Percentiles rank a stretch among this genome's conserved stretches.
Conservation (phyloP, 2,113 vertebrate genomes). For the Macquaria ambigua region DNA sequence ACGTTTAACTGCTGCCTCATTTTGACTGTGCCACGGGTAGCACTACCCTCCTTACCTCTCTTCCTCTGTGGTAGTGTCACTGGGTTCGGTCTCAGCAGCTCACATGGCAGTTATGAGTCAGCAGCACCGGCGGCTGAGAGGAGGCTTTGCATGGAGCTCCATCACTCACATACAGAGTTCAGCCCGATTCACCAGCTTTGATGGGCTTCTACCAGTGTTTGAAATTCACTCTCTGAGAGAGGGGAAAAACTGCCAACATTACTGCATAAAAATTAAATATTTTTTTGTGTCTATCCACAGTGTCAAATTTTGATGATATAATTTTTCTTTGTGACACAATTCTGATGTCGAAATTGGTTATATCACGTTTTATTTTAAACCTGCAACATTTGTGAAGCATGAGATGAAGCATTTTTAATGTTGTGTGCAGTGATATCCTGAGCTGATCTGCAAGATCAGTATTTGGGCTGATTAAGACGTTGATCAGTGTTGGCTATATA, state of each 20-base stretch:
- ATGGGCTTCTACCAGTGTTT: conserved; percentile 2
- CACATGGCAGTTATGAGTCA: conserved; percentile 78
- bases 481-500: background rate
- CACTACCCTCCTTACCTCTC: conserved; percentile 15
- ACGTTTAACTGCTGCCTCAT: conserved; percentile 25
- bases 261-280: background rate
- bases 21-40: conserved; percentile 26
- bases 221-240: conserved; percentile 19
- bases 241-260: background rate
- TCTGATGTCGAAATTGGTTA: background rate
- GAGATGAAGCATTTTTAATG: background rate
- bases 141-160: conserved; percentile 62
- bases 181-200: conserved; percentile 27
- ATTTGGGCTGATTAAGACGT: background rate
- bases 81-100: conserved; percentile 61
- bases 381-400: background rate
- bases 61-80: conserved; percentile 40
- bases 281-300: background rate
- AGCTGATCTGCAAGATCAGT: background rate
- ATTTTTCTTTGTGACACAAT: background rate
- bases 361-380: background rate
- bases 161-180: conserved; percentile 50
- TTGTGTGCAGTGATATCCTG: background rate
- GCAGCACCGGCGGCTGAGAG: conserved; percentile 66
- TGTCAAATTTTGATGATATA: background rate